phyloP scores from a whole-genome alignment of 2,113 vertebrate genomes.

The Isichthys henryi region DNA sequence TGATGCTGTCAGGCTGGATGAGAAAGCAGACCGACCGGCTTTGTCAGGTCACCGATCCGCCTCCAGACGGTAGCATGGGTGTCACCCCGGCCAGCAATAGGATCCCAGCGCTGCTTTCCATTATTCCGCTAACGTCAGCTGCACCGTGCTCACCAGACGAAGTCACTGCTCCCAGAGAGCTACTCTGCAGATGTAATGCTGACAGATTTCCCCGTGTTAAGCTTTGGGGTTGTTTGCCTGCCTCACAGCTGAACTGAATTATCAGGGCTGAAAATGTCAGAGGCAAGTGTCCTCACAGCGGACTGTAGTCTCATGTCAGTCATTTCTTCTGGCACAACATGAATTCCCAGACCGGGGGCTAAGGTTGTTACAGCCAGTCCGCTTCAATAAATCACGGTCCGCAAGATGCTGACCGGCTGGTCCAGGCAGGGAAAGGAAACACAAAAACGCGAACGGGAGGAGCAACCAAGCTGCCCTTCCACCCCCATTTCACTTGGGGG shows the following conservation, averaged over 20 bases:
- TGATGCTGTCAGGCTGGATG: background rate
- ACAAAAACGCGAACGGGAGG: background rate
- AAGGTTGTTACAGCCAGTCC: background rate
- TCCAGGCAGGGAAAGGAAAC: background rate
- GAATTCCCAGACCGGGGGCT: background rate
- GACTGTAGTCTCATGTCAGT: background rate
- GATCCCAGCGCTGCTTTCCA: background rate
- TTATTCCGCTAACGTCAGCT: background rate
- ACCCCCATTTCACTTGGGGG: constrained; percentile 42
- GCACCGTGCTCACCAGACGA: too few species aligned
- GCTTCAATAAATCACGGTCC: background rate
- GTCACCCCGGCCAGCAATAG: background rate
- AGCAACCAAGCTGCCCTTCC: constrained; percentile 2
- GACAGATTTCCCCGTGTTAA: background rate
- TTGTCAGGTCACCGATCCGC: background rate
- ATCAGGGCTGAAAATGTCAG: constrained; percentile 2
- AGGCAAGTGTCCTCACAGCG: background rate
- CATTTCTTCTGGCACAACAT: background rate
- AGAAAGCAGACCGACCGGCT: background rate
- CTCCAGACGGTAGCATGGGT: background rate
- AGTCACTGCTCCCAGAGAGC: background rate
- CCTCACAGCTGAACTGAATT: background rate
- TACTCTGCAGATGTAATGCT: background rate
- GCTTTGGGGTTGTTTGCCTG: background rate
- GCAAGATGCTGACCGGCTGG: background rate